These are phyloP conservation scores for Dynastes tityus DNA, from an alignment of 2,888 invertebrate genomes.

Conservation along the genomic window DNA sequence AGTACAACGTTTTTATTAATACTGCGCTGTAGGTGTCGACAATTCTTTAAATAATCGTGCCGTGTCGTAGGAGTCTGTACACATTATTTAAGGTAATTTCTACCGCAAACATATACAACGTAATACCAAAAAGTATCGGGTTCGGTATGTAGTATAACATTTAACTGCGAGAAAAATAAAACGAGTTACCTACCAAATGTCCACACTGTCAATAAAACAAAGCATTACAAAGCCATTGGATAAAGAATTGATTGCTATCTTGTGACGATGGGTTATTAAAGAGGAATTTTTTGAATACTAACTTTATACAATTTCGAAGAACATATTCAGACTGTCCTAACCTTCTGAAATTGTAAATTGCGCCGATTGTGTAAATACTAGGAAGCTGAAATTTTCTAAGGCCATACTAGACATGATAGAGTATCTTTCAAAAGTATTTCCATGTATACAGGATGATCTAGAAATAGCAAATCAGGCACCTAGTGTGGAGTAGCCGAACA, in stretches of 20 bases:
- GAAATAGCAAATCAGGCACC: no score
- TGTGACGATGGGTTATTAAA: not conserved
- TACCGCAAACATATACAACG: constrained; percentile 7
- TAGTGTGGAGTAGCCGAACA: no score
- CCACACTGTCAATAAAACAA: constrained; percentile 14
- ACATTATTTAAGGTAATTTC: constrained; percentile 34
- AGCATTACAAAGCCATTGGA: not conserved
- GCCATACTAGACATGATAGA: no score
- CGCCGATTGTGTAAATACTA: no score
- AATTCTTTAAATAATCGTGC: constrained; percentile 20
- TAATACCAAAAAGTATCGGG: constrained; percentile 12
- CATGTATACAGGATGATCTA: no score
- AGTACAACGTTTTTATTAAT: constrained; percentile 41
- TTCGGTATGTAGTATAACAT: not conserved
- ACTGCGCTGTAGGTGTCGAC: constrained; percentile 44
- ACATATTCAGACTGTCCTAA: no score
- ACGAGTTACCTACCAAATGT: not conserved
- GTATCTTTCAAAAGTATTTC: no score
- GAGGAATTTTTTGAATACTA: no score
- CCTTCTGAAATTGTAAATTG: no score
- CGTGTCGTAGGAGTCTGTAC: constrained; percentile 29
- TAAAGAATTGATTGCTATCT: constrained; percentile 6
- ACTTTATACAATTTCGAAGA: no score
- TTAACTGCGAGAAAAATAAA: constrained; percentile 23
- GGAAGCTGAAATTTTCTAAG: no score